phyloP scores from a whole-genome alignment of 1,140 invertebrate species.

The Lerema accius region DNA sequence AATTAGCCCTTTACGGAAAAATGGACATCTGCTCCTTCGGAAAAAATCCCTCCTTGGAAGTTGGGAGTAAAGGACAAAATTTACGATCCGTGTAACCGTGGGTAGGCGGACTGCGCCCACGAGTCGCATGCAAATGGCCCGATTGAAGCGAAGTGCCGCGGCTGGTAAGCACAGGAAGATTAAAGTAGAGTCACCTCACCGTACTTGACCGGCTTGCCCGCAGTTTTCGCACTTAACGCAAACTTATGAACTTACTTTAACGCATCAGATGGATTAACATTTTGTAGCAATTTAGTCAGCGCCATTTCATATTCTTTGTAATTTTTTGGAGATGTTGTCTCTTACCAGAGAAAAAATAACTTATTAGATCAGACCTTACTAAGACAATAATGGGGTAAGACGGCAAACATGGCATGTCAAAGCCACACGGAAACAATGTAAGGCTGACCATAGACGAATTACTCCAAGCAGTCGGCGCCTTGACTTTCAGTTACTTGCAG shows the following conservation, averaged over 20 bases:
- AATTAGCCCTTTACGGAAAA: conserved; percentile 73
- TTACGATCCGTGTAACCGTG: conserved; percentile 75
- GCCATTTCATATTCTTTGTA: no score
- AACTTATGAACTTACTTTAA: conserved; percentile 6
- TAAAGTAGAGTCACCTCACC: conserved; percentile 63
- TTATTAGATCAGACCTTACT: no score
- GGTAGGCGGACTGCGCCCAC: conserved; percentile 71
- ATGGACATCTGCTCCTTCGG: conserved; percentile 72
- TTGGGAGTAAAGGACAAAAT: conserved; percentile 78
- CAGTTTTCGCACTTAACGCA: conserved; percentile 11
- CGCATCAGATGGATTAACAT: not conserved
- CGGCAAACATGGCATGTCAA: no score
- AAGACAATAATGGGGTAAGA: no score
- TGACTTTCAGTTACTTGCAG: no score
- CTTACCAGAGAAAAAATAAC: no score
- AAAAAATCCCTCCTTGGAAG: conserved; percentile 72
- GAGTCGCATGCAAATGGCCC: conserved; percentile 76
- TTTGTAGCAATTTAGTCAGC: no score
- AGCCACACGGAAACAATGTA: no score
- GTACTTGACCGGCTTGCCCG: conserved; percentile 13
- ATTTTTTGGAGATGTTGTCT: no score
- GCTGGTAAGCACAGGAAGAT: conserved; percentile 55
- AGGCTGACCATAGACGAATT: no score
- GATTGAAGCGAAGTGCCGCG: conserved; percentile 63
- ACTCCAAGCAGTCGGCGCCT: no score